Evolutionary conservation across 2,888 invertebrate genomes (phyloP).

Genomic region (Diogma glabrata): DNA sequence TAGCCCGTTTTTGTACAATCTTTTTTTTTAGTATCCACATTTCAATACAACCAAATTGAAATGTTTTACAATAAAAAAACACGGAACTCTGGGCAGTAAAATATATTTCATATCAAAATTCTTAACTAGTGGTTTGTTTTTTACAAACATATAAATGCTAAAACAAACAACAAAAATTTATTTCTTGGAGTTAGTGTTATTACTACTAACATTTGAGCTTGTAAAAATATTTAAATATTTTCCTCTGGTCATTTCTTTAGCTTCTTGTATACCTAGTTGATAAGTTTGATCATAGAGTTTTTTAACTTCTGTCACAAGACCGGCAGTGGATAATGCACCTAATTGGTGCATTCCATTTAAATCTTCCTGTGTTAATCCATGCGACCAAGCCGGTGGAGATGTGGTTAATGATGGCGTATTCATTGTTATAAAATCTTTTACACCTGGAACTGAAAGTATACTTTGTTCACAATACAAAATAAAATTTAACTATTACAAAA

Average conservation of each 20-base stretch:
- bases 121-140: too few species aligned
- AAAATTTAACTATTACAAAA: too few species aligned
- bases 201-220: conserved; percentile 12
- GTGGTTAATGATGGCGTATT: conserved; percentile 42
- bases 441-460: conserved; percentile 85
- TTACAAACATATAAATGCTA: too few species aligned
- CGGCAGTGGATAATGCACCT: conserved; percentile 62
- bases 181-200: too few species aligned
- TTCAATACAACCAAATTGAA: too few species aligned
- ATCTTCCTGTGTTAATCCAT: conserved; percentile 59
- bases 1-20: too few species aligned
- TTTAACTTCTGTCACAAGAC: conserved; percentile 84
- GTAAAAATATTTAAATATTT: conserved; percentile 83
- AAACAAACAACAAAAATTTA: too few species aligned
- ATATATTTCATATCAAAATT: too few species aligned
- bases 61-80: too few species aligned
- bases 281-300: conserved; percentile 90
- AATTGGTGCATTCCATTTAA: conserved; percentile 63
- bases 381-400: conserved; percentile 52
- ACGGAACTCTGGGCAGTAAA: too few species aligned
- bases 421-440: conserved; percentile 68
- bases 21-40: too few species aligned
- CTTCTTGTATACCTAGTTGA: conserved; percentile 86
- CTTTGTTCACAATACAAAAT: too few species aligned
- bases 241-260: conserved; percentile 92